Percentiles rank a stretch among this genome's conserved stretches.
phyloP scores from a whole-genome alignment of 2,113 vertebrate genomes.

The Pteropus alecto region DNA sequence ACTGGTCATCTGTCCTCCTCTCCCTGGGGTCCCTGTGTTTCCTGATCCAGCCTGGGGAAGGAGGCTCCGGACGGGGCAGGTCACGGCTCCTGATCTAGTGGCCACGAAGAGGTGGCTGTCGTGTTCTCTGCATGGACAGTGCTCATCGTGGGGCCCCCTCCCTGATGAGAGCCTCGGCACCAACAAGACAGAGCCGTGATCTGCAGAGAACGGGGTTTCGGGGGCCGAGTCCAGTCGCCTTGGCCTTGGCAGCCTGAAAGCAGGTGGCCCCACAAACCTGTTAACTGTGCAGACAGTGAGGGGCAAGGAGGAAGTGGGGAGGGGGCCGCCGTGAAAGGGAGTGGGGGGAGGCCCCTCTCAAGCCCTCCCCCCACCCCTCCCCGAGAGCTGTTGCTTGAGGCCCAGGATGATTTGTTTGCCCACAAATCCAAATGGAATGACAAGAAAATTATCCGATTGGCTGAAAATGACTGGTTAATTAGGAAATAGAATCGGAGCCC shows the following conservation, averaged over 20 bases:
- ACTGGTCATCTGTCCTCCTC: fast-evolving
- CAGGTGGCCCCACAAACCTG: background rate
- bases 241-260: background rate
- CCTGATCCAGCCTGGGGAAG: background rate
- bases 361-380: background rate
- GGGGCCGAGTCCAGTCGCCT: background rate
- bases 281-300: background rate
- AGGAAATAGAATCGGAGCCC: constrained; percentile 21
- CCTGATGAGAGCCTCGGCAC: background rate
- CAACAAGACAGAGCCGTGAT: background rate
- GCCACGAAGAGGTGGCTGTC: no score
- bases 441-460: background rate
- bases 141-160: no score
- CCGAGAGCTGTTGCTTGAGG: background rate
- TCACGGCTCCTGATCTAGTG: background rate
- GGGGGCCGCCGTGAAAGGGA: background rate
- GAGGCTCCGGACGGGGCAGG: background rate
- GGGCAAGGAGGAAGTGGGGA: background rate
- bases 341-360: background rate
- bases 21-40: background rate
- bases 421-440: constrained; percentile 45
- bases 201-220: background rate
- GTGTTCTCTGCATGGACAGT: background rate
- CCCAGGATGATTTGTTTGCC: constrained; percentile 51
- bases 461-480: constrained; percentile 58